A percentile compares a stretch with the other conserved stretches of the same genome.
These are phyloP conservation scores for Ligdia adustata DNA, from an alignment of 2,888 invertebrate genomes.

Conservation along the genomic window DNA sequence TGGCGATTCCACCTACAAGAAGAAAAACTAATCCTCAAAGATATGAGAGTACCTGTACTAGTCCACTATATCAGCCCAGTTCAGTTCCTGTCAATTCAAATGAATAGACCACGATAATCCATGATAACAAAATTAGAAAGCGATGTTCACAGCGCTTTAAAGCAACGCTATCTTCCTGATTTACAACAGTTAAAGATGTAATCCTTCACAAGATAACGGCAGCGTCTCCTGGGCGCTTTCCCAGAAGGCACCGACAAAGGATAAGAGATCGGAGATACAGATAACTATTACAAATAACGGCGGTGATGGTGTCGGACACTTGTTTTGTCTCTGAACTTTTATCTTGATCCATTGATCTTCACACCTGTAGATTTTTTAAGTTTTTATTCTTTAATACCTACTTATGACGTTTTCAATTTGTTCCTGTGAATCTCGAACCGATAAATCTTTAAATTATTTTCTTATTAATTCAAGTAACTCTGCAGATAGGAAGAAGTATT, in stretches of 20 bases:
- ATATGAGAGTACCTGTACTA: no score
- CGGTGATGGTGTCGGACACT: constrained; percentile 9
- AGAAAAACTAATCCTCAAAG: no score
- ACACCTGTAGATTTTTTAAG: constrained; percentile 6
- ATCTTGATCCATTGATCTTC: constrained; percentile 16
- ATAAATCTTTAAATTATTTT: no score
- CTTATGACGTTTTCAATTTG: constrained; percentile 3
- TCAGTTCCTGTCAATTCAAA: no score
- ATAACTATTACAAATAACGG: constrained; percentile 18
- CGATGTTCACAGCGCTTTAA: neutral
- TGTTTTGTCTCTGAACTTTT: constrained; percentile 14
- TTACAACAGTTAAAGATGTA: constrained; percentile 21
- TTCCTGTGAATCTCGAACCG: no score
- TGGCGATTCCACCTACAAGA: no score
- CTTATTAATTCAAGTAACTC: no score
- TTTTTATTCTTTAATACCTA: neutral
- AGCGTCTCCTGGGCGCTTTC: constrained; percentile 9
- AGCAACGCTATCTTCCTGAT: constrained; percentile 14
- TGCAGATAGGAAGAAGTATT: no score
- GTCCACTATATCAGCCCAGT: no score
- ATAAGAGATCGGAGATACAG: constrained; percentile 21
- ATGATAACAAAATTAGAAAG: neutral
- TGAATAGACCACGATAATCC: no score
- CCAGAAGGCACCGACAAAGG: constrained; percentile 19
- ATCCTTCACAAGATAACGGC: constrained; percentile 22